A percentile compares a stretch with the other conserved stretches of the same genome.
Evolutionary conservation across 2,888 invertebrate genomes (phyloP).

Genomic region (Temnothorax unifasciatus): DNA sequence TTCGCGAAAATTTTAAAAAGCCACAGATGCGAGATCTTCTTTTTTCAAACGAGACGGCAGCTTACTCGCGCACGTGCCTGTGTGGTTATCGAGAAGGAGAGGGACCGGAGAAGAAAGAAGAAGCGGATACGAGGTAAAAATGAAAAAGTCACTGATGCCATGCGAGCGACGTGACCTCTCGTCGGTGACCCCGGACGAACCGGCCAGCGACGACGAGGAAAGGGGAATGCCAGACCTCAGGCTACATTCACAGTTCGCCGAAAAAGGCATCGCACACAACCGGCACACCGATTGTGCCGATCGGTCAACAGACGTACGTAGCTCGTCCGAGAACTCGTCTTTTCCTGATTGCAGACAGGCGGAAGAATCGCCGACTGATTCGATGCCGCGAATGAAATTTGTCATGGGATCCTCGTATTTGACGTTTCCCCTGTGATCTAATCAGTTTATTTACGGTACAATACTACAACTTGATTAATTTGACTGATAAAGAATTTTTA

Average conservation of each 20-base stretch:
- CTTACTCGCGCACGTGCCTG: conserved; percentile 54
- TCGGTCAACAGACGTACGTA: conserved; percentile 70
- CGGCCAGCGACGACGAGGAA: conserved; percentile 72
- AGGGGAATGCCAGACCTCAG: conserved; percentile 72
- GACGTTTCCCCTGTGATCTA: conserved; percentile 21
- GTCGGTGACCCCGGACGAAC: conserved; percentile 79
- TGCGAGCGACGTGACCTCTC: conserved; percentile 80
- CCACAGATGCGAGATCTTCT: conserved; percentile 61
- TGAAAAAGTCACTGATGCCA: conserved; percentile 78
- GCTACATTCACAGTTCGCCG: conserved; percentile 76
- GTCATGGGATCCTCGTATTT: conserved; percentile 38
- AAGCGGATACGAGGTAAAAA: conserved; percentile 65
- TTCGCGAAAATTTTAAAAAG: conserved; percentile 43
- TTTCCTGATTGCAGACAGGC: conserved; percentile 62
- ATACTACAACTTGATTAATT: conserved; percentile 2
- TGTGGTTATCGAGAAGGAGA: conserved; percentile 60
- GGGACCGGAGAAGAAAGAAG: conserved; percentile 46
- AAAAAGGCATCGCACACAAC: conserved; percentile 76
- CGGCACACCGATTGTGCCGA: conserved; percentile 71
- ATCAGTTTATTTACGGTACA: conserved; percentile 10
- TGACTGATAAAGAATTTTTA: background rate
- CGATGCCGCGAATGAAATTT: conserved; percentile 42
- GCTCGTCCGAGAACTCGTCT: conserved; percentile 63
- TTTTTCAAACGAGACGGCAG: conserved; percentile 66
- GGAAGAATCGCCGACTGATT: conserved; percentile 55